Base-by-base conservation (phyloP, 2,888 invertebrate species). In the Tinea trinotella region DNA sequence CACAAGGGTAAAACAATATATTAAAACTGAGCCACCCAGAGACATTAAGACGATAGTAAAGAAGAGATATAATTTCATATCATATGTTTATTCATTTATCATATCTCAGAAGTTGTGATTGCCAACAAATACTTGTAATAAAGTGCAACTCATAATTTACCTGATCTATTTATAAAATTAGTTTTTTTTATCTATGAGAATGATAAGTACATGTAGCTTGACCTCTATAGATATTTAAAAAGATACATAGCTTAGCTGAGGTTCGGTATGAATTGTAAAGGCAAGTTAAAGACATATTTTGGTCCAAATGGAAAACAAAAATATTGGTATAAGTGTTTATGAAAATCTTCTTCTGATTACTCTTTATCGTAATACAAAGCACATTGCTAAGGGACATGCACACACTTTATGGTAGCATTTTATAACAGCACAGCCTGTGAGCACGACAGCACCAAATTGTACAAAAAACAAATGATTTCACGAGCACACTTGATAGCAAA, bases 401-500 rank as follows among this genome's bases (percentile, higher is more conserved):
- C 81, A 77, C 69, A 70, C 69, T 74, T 76, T 30, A 30, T 54
- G 52, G 79, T 30, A 52, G 15, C 15, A 50, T 6, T 12, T 4
- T 20, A 50, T 22, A 7, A 79, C 67, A 72, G 84, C 84, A 85
- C 84, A 82, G 84, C 84, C 83, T 82, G 74, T 79, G 62, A 70
- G 83, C 84, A 84, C 84, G 84, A 60, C 62, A 68, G 81, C 84
- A 82, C 84, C n/a, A 79, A 64, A 70, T 48, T 82, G 46, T 46
- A 46, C 15, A 46, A 46, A 10, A 36, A 4, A 4, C 10, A n/a
- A n/a, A 19, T 7, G 18, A 19, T 46, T 63, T 71, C 64, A n/a
- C n/a, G n/a, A 61, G 53, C 53, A 53, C 53, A 52, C n/a, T 50
- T 50, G 22, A 18, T 13, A 2, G 24, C 46, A 46, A 24, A 54